Evolutionary conservation across 2,888 invertebrate species (phyloP).

Genomic region (Apamea crenata): DNA sequence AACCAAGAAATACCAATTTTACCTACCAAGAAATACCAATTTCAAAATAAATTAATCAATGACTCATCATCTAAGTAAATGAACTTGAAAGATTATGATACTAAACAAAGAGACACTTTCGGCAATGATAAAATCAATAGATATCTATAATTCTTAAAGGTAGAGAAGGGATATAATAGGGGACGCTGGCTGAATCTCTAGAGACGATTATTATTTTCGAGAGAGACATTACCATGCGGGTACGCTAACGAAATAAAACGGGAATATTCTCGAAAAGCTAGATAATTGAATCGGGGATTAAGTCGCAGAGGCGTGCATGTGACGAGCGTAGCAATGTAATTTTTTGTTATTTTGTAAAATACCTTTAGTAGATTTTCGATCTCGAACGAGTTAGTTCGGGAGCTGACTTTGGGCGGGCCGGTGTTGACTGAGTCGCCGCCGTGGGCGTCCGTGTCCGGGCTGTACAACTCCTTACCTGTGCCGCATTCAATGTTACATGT

Average conservation of each 20-base stretch:
- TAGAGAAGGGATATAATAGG: conserved; percentile 71
- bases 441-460: conserved; percentile 90
- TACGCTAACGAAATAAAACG: conserved; percentile 78
- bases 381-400: conserved; percentile 97
- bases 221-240: conserved; percentile 80
- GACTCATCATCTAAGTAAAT: conserved; percentile 15
- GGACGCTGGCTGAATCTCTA: conserved; percentile 70
- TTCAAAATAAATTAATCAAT: conserved; percentile 12
- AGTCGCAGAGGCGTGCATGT: conserved; percentile 73
- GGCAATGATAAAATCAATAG: conserved; percentile 62
- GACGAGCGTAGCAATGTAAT: conserved; percentile 69
- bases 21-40: background rate
- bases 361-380: conserved; percentile 97
- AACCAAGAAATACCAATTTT: too few species aligned
- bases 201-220: conserved; percentile 80
- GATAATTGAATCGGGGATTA: conserved; percentile 80
- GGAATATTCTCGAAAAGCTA: conserved; percentile 73
- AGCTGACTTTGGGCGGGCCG: conserved; percentile 92
- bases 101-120: conserved; percentile 45
- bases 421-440: conserved; percentile 79
- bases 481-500: conserved; percentile 35
- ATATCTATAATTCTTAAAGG: conserved; percentile 68
- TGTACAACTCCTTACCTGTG: conserved; percentile 94
- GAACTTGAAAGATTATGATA: conserved; percentile 26
- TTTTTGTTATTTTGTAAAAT: conserved; percentile 54